These are phyloP conservation scores for Zoanthus sansibaricus DNA, from an alignment of 92 coral and sea anemone genomes.

Conservation along the genomic window DNA sequence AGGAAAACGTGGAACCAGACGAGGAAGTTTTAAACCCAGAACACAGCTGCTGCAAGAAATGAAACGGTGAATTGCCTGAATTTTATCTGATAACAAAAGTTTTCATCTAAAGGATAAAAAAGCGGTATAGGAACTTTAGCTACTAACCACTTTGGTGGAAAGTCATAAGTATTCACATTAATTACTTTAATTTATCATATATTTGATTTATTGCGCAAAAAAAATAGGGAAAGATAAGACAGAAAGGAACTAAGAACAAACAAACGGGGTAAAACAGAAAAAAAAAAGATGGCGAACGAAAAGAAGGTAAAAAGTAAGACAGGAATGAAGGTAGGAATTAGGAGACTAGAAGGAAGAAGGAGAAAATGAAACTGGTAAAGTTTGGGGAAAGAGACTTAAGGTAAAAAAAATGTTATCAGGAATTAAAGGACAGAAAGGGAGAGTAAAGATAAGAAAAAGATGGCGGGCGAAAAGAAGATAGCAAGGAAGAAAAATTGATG, in stretches of 20 bases:
- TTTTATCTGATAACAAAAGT: too few relatives aligned
- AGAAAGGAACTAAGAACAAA: too few relatives aligned
- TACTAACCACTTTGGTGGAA: too few relatives aligned
- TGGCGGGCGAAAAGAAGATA: neutral
- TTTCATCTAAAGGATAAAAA: too few relatives aligned
- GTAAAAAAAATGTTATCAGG: neutral
- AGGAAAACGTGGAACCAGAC: constrained; percentile 28
- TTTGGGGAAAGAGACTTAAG: neutral
- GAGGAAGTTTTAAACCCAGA: constrained; percentile 46
- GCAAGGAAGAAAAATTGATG: neutral
- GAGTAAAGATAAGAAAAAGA: neutral
- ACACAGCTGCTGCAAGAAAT: constrained; percentile 37
- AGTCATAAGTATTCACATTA: too few relatives aligned
- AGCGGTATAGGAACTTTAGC: too few relatives aligned
- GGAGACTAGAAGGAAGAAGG: neutral
- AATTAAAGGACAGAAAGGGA: neutral
- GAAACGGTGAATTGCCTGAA: constrained; percentile 14
- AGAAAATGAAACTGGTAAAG: neutral
- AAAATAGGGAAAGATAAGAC: too few relatives aligned
- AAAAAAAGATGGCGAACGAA: too few relatives aligned
- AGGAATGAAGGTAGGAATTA: neutral
- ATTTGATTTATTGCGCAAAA: too few relatives aligned
- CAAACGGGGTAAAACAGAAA: too few relatives aligned
- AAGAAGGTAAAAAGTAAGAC: neutral
- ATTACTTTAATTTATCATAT: too few relatives aligned